phyloP scores from a whole-genome alignment of 1,140 invertebrate genomes.

The Dreissena rostriformis region DNA sequence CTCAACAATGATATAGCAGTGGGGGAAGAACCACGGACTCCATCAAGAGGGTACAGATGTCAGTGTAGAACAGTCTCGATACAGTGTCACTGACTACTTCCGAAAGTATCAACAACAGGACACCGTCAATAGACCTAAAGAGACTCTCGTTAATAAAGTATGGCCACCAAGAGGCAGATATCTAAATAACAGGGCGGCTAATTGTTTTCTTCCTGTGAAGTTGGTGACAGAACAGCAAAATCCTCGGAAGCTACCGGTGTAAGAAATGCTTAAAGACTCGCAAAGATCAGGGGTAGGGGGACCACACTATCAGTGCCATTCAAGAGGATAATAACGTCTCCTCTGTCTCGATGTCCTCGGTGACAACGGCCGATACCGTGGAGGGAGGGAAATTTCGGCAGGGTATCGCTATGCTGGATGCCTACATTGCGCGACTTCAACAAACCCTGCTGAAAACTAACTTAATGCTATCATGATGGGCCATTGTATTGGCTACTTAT shows the following conservation, averaged over 20 bases:
- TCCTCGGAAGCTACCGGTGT: slow-evolving; percentile 32
- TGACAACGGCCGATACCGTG: slow-evolving; percentile 55
- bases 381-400: slow-evolving; percentile 70
- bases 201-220: slow-evolving; percentile 22
- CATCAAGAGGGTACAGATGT: slow-evolving; percentile 11
- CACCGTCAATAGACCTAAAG: slow-evolving; percentile 22
- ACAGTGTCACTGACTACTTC: slow-evolving; percentile 74
- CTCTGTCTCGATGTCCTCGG: slow-evolving; percentile 56
- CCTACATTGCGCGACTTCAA: slow-evolving; percentile 71
- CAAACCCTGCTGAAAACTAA: slow-evolving; percentile 70
- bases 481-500: background rate
- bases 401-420: slow-evolving; percentile 72
- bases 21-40: no score
- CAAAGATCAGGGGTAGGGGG: slow-evolving; percentile 58
- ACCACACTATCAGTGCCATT: slow-evolving; percentile 70
- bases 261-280: slow-evolving; percentile 26
- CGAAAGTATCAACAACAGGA: slow-evolving; percentile 64
- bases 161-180: slow-evolving; percentile 4
- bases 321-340: slow-evolving; percentile 66
- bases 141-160: background rate
- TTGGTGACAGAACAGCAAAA: slow-evolving; percentile 25
- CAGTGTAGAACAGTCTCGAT: slow-evolving; percentile 58
- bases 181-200: background rate
- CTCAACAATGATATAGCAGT: background rate
- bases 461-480: slow-evolving; percentile 61